phyloP scores from a whole-genome alignment of 2,113 vertebrate species.

The Procapra przewalskii region DNA sequence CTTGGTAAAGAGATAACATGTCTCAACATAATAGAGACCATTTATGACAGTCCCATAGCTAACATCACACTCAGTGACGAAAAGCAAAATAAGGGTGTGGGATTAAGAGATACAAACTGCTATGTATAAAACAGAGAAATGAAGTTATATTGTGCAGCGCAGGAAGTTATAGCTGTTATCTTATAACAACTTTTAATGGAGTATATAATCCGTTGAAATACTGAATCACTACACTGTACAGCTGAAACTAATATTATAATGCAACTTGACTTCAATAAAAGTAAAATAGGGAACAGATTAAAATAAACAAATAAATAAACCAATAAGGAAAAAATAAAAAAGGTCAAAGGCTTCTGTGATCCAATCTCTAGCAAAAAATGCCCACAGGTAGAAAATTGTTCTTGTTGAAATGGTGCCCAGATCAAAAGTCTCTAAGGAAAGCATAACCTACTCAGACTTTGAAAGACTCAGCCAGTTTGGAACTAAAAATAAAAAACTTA shows the following conservation, averaged over 20 bases:
- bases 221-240: neutral
- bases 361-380: neutral
- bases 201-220: neutral
- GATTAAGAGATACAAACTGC: neutral
- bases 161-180: neutral
- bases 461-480: neutral
- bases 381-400: neutral
- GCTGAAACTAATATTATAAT: neutral
- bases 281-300: neutral
- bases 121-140: neutral
- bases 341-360: neutral
- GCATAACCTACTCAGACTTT: neutral
- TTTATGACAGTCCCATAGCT: neutral
- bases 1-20: neutral
- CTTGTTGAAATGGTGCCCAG: neutral
- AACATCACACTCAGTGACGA: neutral
- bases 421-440: neutral
- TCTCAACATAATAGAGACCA: neutral
- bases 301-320: neutral
- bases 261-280: neutral
- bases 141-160: neutral
- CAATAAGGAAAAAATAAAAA: neutral
- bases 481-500: constrained; percentile 25
- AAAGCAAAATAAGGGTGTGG: neutral
- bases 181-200: neutral